Evolutionary conservation across 2,113 vertebrate genomes (phyloP), one percentile per base, ranked within the genome.

Genomic region (Leptosomus discolor): DNA sequence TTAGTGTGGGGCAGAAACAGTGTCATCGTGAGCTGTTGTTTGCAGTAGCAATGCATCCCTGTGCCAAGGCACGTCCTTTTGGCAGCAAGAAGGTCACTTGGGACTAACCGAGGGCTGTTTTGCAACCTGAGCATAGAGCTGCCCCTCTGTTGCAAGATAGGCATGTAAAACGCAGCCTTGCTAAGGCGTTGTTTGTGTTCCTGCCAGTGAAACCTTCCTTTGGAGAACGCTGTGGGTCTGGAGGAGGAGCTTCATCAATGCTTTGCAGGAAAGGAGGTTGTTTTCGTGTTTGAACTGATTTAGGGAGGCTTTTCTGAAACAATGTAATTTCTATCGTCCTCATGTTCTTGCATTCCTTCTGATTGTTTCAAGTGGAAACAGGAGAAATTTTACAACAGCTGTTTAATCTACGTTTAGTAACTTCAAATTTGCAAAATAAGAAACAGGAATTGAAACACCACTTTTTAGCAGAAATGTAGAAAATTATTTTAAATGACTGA

Each of bases 251-350:
- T 17, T 54, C 19, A 14, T 11, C 0, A 0, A 2, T 18, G 58
- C 51, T 79, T 37, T 69, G 41, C 41, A 32, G 41, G 11, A 32
- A 2, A 12, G 51, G 54, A 32, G 23, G 9, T 9, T 43, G 30
- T 19, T 65, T 71, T 54, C 5, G 0, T 23, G 21, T 41, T 41
- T 51, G 18, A 6, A 21, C 34, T 24, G 37, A 22, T n/a, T 50
- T 45, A 63, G 41, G 18, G 53, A 74, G 20, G 29, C 8, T 39
- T 81, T 63, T 57, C 37, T 41, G 50, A 11, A 81, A 11, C 8
- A 7, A 4, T 0, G 0, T 56, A 2, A 6, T 74, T 85, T 54
- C 48, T 3, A 3, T 63, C 29, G 8, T 9, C 1, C 2, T 32
- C 26, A 5, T 8, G 0, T 73, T 41, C 26, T 26, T 50, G 36